These are phyloP conservation scores for Trichoplusia ni DNA, from an alignment of 1,140 invertebrate genomes.

Conservation along the genomic window DNA sequence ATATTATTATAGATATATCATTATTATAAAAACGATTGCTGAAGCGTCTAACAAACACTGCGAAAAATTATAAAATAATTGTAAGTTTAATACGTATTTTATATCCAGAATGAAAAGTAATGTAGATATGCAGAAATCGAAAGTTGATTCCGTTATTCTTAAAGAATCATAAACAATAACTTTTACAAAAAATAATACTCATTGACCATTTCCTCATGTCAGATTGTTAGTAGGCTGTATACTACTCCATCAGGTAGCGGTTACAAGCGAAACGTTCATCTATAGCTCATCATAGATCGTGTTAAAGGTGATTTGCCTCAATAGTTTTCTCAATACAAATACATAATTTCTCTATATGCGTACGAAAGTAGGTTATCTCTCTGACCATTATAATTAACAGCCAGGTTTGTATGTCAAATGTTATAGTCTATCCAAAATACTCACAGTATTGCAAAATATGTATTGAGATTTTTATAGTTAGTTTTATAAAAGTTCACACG, in stretches of 20 bases:
- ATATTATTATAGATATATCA: no score
- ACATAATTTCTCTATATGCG: slow-evolving; percentile 21
- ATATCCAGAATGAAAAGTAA: no score
- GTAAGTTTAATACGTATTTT: no score
- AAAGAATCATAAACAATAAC: no score
- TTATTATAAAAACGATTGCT: no score
- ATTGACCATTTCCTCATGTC: neutral
- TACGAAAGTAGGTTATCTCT: slow-evolving; percentile 37
- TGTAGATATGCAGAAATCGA: no score
- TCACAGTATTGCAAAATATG: neutral
- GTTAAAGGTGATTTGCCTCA: slow-evolving; percentile 35
- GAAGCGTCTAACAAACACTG: no score
- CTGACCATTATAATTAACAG: neutral
- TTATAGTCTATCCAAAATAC: slow-evolving; percentile 11
- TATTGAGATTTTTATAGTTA: slow-evolving; percentile 6
- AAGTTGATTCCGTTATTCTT: no score
- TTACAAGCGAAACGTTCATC: slow-evolving; percentile 12
- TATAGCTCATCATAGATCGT: slow-evolving; percentile 23
- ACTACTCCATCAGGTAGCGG: no score
- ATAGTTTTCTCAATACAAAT: slow-evolving; percentile 19
- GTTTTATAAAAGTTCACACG: slow-evolving; percentile 22
- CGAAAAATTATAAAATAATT: no score
- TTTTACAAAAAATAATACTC: no score
- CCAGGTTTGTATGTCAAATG: slow-evolving; percentile 17
- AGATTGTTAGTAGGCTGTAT: neutral